Evolutionary conservation across 2,888 invertebrate species (phyloP).

Genomic region (Agrilus cyanescens): DNA sequence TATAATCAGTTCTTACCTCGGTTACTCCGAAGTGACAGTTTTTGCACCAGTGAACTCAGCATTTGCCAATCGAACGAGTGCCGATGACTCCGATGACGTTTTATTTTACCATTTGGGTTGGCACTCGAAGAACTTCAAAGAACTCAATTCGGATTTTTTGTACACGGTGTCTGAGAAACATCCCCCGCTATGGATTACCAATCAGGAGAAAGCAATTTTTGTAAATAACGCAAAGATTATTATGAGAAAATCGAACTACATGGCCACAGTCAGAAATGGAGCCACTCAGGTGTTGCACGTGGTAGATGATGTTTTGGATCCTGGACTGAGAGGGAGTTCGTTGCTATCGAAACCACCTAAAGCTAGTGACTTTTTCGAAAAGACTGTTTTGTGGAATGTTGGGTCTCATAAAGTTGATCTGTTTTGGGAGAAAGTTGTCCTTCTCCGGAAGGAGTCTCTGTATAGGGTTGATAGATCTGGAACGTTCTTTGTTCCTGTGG

Average conservation of each 20-base stretch:
- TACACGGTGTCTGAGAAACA: slow-evolving; percentile 64
- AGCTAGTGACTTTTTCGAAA: slow-evolving; percentile 62
- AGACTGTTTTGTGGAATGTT: slow-evolving; percentile 33
- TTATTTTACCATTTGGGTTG: slow-evolving; percentile 28
- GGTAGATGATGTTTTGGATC: slow-evolving; percentile 74
- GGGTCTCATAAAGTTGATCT: slow-evolving; percentile 13
- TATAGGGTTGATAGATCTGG: slow-evolving; percentile 62
- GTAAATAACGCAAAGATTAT: slow-evolving; percentile 77
- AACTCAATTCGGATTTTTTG: slow-evolving; percentile 33
- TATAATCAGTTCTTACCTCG: slow-evolving; percentile 56
- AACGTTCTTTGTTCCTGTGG: slow-evolving; percentile 82
- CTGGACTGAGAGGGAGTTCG: slow-evolving; percentile 48
- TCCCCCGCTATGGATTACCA: slow-evolving; percentile 73
- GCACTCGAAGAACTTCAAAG: slow-evolving; percentile 50
- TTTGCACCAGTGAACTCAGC: slow-evolving; percentile 81
- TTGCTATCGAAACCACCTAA: slow-evolving; percentile 42
- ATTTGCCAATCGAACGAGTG: slow-evolving; percentile 47
- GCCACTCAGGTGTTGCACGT: slow-evolving; percentile 54
- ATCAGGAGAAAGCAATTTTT: slow-evolving; percentile 52
- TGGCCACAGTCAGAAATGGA: slow-evolving; percentile 18
- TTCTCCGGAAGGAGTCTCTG: slow-evolving; percentile 55
- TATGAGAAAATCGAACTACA: slow-evolving; percentile 36
- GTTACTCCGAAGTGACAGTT: slow-evolving; percentile 63
- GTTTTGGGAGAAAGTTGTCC: slow-evolving; percentile 45
- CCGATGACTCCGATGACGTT: slow-evolving; percentile 45